A percentile compares a stretch with the other conserved stretches of the same genome.
phyloP scores from a whole-genome alignment of 2,888 invertebrate species.

The Cactoblastis cactorum region DNA sequence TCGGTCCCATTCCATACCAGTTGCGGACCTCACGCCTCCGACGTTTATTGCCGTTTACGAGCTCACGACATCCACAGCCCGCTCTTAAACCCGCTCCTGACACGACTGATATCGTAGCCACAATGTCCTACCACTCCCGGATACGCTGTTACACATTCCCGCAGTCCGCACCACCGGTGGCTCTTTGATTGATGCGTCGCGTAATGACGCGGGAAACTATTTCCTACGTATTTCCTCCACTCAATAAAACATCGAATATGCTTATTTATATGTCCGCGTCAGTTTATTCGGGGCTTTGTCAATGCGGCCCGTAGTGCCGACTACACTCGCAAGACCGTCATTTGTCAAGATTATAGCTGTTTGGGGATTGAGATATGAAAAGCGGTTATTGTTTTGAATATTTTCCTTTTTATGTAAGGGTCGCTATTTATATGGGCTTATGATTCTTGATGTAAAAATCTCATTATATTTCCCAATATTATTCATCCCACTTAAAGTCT shows the following conservation, averaged over 20 bases:
- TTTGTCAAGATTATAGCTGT: constrained; percentile 76
- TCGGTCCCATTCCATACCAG: constrained; percentile 39
- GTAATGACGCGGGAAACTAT: constrained; percentile 76
- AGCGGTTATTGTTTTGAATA: constrained; percentile 75
- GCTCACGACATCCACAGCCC: constrained; percentile 37
- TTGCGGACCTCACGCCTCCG: constrained; percentile 42
- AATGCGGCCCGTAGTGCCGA: constrained; percentile 64
- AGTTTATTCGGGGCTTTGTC: constrained; percentile 74
- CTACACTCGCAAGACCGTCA: constrained; percentile 70
- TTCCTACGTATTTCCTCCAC: constrained; percentile 76
- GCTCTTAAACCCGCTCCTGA: constrained; percentile 11
- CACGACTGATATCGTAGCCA: constrained; percentile 10
- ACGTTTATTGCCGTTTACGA: constrained; percentile 43
- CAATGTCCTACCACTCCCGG: constrained; percentile 7
- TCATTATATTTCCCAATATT: constrained; percentile 28
- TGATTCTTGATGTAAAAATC: constrained; percentile 31
- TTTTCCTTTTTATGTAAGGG: constrained; percentile 50
- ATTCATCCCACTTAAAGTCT: constrained; percentile 22
- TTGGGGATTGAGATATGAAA: constrained; percentile 72
- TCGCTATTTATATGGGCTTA: constrained; percentile 30
- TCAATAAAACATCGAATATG: constrained; percentile 77
- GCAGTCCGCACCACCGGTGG: constrained; percentile 45
- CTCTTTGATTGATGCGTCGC: constrained; percentile 71
- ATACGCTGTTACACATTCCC: constrained; percentile 36
- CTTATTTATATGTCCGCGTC: constrained; percentile 72